Evolutionary conservation across 2,888 invertebrate species (phyloP).

Genomic region (Chrysodeixis includens): DNA sequence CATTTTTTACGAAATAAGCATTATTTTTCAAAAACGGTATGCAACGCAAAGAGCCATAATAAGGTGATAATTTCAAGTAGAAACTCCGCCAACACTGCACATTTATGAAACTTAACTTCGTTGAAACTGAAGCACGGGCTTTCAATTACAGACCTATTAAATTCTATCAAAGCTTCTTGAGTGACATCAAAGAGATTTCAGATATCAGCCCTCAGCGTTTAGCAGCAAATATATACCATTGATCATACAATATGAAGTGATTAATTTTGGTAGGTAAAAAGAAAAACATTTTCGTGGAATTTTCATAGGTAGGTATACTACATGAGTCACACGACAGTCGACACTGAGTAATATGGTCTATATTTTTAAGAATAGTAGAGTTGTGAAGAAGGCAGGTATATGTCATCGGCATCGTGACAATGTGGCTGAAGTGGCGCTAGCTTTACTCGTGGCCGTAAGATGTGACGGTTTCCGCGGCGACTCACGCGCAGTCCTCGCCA

Average conservation of each 20-base stretch:
- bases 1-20: not conserved
- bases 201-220: slow-evolving; percentile 16
- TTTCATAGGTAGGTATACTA: slow-evolving; percentile 21
- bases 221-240: slow-evolving; percentile 14
- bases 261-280: slow-evolving; percentile 36
- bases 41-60: slow-evolving; percentile 16
- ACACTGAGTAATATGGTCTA: slow-evolving; percentile 58
- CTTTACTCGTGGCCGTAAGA: slow-evolving; percentile 28
- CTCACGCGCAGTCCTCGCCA: slow-evolving; percentile 79
- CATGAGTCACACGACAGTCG: slow-evolving; percentile 51
- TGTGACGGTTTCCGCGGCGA: slow-evolving; percentile 71
- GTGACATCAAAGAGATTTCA: slow-evolving; percentile 23
- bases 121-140: slow-evolving; percentile 8
- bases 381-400: slow-evolving; percentile 63
- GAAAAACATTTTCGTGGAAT: slow-evolving; percentile 47
- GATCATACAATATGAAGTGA: slow-evolving; percentile 34
- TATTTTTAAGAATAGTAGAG: slow-evolving; percentile 46
- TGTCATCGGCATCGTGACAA: slow-evolving; percentile 70
- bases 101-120: slow-evolving; percentile 16
- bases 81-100: slow-evolving; percentile 20
- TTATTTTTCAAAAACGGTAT: not conserved
- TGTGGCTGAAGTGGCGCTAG: slow-evolving; percentile 58
- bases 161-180: slow-evolving; percentile 15
- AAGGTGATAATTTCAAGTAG: slow-evolving; percentile 16
- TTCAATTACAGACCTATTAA: slow-evolving; percentile 8